Conservation (phyloP, 2,797 vertebrate genomes). For the Trematomus bernacchii region DNA sequence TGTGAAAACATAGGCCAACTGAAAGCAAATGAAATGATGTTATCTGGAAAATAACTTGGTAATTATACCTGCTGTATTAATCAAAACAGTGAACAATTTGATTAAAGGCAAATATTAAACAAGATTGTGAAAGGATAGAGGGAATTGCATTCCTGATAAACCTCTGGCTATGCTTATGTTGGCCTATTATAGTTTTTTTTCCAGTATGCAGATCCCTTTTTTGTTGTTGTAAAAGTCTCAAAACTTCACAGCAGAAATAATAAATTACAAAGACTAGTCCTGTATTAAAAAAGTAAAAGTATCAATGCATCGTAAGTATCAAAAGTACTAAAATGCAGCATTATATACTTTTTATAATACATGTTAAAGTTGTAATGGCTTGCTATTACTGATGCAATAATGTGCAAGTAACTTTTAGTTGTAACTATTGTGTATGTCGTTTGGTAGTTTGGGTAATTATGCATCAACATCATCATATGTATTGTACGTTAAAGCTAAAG, state of each 20-base stretch:
- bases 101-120: background rate
- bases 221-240: background rate
- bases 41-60: background rate
- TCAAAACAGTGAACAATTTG: background rate
- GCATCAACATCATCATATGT: background rate
- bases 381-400: background rate
- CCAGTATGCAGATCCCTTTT: background rate
- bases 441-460: background rate
- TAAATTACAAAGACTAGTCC: background rate
- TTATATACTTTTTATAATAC: too few species aligned
- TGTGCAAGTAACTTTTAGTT: background rate
- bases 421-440: background rate
- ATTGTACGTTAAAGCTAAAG: background rate
- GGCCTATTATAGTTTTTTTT: too few species aligned
- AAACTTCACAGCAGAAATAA: too few species aligned
- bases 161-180: background rate
- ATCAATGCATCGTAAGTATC: background rate
- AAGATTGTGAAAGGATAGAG: background rate
- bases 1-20: background rate
- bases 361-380: background rate
- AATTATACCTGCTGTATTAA: background rate
- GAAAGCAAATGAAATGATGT: background rate
- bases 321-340: background rate
- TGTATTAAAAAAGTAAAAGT: background rate
- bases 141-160: background rate